phyloP scores from a whole-genome alignment of 2,888 invertebrate genomes.

The Troglohyphantes excavatus region DNA sequence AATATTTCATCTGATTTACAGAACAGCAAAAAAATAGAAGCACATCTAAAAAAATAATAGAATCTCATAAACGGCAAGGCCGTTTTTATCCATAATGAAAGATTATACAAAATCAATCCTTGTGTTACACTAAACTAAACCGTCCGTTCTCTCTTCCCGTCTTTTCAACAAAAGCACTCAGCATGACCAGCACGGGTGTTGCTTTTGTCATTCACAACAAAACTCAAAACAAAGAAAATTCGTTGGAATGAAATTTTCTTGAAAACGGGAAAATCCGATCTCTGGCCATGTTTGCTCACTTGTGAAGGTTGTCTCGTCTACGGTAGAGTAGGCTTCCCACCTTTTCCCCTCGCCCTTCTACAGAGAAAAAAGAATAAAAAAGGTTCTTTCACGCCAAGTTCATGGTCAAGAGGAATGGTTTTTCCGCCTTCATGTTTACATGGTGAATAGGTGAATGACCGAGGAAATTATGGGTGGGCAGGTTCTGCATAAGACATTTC shows the following conservation, averaged over 20 bases:
- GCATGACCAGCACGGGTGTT: background rate
- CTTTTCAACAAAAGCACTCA: background rate
- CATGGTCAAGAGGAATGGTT: constrained; percentile 22
- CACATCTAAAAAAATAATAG: too few species aligned
- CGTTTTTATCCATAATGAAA: background rate
- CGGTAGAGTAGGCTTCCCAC: constrained; percentile 1
- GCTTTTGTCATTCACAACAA: background rate
- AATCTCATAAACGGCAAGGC: background rate
- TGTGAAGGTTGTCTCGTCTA: constrained; percentile 25
- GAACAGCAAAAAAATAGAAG: too few species aligned
- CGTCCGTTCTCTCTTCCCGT: background rate
- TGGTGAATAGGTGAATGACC: constrained; percentile 31
- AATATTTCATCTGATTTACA: too few species aligned
- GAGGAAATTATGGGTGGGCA: background rate
- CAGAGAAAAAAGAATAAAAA: constrained; percentile 20
- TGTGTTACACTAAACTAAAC: background rate
- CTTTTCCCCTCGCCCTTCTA: background rate
- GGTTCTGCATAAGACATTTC: background rate
- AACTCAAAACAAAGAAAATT: constrained; percentile 10
- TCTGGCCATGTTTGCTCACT: background rate
- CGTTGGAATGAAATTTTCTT: background rate
- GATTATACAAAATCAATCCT: background rate
- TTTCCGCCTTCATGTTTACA: background rate
- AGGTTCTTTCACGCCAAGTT: constrained; percentile 14
- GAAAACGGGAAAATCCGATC: background rate